Evolutionary conservation across 2,888 invertebrate genomes (phyloP), one percentile per base, ranked within the genome.

Genomic region (Lasioglossum pauxillum): DNA sequence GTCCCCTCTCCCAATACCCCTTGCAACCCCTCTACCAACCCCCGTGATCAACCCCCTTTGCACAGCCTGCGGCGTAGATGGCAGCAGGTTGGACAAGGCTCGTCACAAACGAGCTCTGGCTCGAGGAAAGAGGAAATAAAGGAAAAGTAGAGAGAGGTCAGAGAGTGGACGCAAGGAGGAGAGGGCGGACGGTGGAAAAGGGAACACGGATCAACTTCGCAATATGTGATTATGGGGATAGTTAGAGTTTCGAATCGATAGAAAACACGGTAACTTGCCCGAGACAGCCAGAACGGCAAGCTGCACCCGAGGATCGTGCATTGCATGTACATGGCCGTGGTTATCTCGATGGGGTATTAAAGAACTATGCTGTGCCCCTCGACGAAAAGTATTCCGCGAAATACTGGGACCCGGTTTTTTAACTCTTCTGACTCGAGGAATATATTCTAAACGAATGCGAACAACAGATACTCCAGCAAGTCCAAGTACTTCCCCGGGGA

Each of bases 221-320:
- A 90, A 92, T 94, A 94, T 94, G 93, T 92, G 93, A 94, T 94
- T 94, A 94, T 92, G 87, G 90, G 91, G 92, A 93, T 93, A 92
- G 93, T 94, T 92, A 90, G 94, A 94, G 93, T 94, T 94, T 94
- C 92, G 90, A 94, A 94, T 93, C 93, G 93, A 94, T 93, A 91
- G 86, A 84, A 88, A 91, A 85, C 86, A 49, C 53, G 57, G n/a
- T 83, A 74, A 84, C 77, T 78, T 19, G 67, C 27, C 53, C 23
- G 64, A 31, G 38, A 74, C 46, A 41, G 69, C 5, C 44, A 27
- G 73, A 69, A 83, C 67, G 8, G 46, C 44, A 57, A 23, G 71
- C 60, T 75, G 5, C 38, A 38, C n/a, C 23, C n/a, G 4, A 44
- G 27, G 41, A 75, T 75, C 69, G 53, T 53, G 53, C 49, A 44